A percentile compares a stretch with the other conserved stretches of the same genome.
Conservation (phyloP, 2,888 invertebrate genomes). For the Platycnemis pennipes region DNA sequence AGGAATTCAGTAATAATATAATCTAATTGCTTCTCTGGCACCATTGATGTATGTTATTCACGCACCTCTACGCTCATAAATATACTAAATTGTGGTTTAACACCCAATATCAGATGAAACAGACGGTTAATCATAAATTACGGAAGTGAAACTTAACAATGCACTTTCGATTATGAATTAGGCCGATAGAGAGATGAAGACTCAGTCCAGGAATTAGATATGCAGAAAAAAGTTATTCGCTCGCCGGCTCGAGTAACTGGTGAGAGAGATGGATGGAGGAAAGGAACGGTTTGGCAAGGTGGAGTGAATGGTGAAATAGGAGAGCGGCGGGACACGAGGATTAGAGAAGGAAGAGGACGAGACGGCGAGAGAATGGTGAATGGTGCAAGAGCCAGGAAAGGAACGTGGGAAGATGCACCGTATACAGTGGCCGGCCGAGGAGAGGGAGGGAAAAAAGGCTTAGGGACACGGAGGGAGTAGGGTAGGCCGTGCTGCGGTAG, state of each 20-base stretch:
- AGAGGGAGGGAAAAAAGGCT: too few relatives aligned
- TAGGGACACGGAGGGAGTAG: too few relatives aligned
- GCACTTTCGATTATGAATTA: neutral
- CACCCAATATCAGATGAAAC: too few relatives aligned
- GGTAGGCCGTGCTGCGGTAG: neutral
- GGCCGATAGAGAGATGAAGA: neutral
- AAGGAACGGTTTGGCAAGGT: neutral
- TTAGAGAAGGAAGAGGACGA: slow-evolving; percentile 33
- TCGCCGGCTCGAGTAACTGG: neutral
- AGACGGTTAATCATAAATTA: too few relatives aligned
- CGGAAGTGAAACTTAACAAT: neutral
- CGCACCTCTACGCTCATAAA: too few relatives aligned
- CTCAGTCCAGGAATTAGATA: neutral
- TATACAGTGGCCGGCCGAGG: neutral
- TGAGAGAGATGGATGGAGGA: neutral
- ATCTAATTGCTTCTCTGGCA: too few relatives aligned
- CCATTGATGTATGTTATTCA: too few relatives aligned
- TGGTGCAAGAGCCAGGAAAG: neutral
- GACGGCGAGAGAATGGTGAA: slow-evolving; percentile 24
- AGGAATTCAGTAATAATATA: too few relatives aligned
- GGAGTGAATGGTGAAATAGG: slow-evolving; percentile 55
- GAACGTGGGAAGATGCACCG: slow-evolving; percentile 6
- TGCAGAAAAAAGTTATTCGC: neutral
- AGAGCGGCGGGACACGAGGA: slow-evolving; percentile 32
- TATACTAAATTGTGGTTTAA: too few relatives aligned